Conservation (phyloP, 2,888 invertebrate genomes). For the Agrochola lychnidis region DNA sequence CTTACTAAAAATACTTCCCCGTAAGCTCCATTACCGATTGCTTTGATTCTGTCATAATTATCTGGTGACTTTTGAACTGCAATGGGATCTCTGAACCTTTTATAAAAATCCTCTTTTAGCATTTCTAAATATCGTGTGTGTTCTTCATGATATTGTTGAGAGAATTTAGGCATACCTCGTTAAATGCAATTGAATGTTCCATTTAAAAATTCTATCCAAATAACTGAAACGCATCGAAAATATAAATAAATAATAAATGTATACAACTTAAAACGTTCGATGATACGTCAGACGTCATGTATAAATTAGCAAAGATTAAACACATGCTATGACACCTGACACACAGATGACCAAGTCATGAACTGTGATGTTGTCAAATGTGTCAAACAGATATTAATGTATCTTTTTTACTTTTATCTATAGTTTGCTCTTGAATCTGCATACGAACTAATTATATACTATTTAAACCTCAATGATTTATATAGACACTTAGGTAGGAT, state of each 20-base stretch:
- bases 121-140: constrained; percentile 81
- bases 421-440: background rate
- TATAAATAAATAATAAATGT: constrained; percentile 64
- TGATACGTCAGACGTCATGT: constrained; percentile 15
- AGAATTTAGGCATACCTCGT: constrained; percentile 81
- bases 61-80: constrained; percentile 72
- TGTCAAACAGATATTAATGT: background rate
- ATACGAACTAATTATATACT: background rate
- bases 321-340: background rate
- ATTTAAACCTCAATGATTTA: background rate
- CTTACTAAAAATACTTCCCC: constrained; percentile 95
- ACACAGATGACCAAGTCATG: constrained; percentile 16
- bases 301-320: too few species aligned
- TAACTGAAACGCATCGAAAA: constrained; percentile 67
- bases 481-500: too few species aligned
- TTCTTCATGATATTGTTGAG: constrained; percentile 79
- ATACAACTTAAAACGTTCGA: constrained; percentile 59
- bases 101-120: constrained; percentile 81
- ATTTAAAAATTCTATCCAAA: constrained; percentile 72
- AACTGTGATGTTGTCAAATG: background rate
- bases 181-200: constrained; percentile 65
- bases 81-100: constrained; percentile 70
- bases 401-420: background rate
- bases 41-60: constrained; percentile 94
- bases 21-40: constrained; percentile 97